These are phyloP conservation scores for Gallinago undulata DNA, from an alignment of 2,113 vertebrate genomes.

Conservation along the genomic window DNA sequence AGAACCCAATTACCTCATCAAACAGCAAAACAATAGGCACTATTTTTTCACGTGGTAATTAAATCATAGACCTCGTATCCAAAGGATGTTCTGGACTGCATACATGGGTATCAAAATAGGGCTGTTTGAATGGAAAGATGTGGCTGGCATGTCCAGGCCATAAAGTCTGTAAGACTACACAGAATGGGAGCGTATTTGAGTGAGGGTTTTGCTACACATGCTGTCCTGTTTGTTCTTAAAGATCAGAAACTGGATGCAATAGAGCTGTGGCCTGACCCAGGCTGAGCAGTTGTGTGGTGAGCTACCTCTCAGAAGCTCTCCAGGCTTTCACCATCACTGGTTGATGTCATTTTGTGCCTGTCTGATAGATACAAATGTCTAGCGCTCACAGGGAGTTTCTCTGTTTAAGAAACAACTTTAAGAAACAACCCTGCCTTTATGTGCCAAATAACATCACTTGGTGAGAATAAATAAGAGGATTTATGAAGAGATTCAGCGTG, in stretches of 20 bases:
- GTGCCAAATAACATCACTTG: background rate
- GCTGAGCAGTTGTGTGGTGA: background rate
- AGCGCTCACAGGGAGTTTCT: background rate
- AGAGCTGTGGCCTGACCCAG: background rate
- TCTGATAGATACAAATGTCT: background rate
- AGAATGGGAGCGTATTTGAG: background rate
- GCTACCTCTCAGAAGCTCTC: background rate
- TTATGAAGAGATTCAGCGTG: background rate
- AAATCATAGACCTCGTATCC: background rate
- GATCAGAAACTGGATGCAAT: background rate
- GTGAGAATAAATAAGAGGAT: background rate
- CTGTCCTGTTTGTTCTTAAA: background rate
- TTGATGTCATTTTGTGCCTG: background rate
- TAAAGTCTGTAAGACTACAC: rapidly evolving
- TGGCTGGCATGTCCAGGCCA: background rate
- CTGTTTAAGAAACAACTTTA: background rate
- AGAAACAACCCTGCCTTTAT: background rate
- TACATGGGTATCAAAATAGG: background rate
- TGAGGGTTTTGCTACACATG: rapidly evolving
- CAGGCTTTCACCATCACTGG: background rate
- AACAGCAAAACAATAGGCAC: background rate
- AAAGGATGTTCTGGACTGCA: background rate
- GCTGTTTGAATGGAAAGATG: background rate
- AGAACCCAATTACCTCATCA: background rate
- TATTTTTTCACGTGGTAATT: background rate